Conservation (phyloP, 92 coral and sea anemone species). For the Micromussa lordhowensis region DNA sequence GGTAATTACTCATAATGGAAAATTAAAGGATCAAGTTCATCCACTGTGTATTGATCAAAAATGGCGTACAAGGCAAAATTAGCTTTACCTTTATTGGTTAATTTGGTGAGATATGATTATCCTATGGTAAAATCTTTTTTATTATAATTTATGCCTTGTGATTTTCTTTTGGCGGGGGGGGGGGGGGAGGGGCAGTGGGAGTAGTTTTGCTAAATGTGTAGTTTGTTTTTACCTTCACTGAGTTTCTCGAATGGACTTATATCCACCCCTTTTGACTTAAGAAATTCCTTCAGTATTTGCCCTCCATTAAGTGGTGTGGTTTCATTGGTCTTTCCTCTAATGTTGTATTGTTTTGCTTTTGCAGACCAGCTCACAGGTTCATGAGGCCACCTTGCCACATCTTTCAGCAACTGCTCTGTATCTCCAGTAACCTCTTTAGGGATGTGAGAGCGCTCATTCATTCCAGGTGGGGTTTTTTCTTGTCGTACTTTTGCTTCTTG, state of each 20-base stretch:
- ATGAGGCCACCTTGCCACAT: constrained; percentile 39
- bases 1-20: too few species aligned
- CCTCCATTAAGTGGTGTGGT: constrained; percentile 44
- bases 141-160: too few species aligned
- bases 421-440: background rate
- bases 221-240: too few species aligned
- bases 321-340: constrained; percentile 30
- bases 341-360: constrained; percentile 40
- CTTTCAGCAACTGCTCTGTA: constrained; percentile 46
- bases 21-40: too few species aligned
- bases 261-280: constrained; percentile 42
- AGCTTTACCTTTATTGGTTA: too few species aligned
- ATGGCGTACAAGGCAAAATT: too few species aligned
- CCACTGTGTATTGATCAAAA: too few species aligned
- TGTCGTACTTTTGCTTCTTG: constrained; percentile 34
- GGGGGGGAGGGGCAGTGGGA: too few species aligned
- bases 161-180: too few species aligned
- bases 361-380: constrained; percentile 42
- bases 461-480: constrained; percentile 30
- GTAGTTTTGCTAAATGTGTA: too few species aligned
- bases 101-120: too few species aligned
- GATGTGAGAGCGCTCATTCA: constrained; percentile 39
- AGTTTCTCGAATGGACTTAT: background rate
- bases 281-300: constrained; percentile 33
- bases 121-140: too few species aligned